Conservation (phyloP, 2,797 vertebrate species). For the Melanotaenia parkinsoni region DNA sequence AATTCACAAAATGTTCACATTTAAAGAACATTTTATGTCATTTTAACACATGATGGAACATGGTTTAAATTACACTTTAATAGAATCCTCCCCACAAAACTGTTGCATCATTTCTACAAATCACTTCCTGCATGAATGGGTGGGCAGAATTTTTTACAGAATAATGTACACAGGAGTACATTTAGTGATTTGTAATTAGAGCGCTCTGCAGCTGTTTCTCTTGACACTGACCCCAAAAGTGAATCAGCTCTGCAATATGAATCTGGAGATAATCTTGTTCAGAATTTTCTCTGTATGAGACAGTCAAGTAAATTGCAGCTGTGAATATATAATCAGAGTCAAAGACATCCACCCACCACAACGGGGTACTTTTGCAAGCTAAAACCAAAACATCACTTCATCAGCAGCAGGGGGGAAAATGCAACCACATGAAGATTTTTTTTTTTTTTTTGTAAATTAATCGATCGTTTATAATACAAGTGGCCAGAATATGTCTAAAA, state of each 20-base stretch:
- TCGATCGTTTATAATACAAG: not conserved
- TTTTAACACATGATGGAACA: not conserved
- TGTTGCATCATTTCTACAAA: not conserved
- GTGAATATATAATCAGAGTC: slow-evolving; percentile 44
- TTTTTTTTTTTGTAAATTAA: not conserved
- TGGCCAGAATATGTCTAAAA: not conserved
- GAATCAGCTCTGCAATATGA: slow-evolving; percentile 31
- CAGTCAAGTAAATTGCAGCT: slow-evolving; percentile 34
- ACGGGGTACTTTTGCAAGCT: slow-evolving; percentile 10
- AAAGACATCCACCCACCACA: slow-evolving; percentile 36
- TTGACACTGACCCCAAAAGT: slow-evolving; percentile 22
- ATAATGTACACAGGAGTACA: not conserved
- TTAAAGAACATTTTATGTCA: not conserved
- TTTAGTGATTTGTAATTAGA: not conserved
- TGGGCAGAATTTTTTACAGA: not conserved
- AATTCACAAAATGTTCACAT: not conserved
- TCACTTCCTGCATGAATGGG: no score
- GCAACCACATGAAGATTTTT: not conserved
- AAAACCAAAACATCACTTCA: slow-evolving; percentile 31
- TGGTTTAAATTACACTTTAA: not conserved
- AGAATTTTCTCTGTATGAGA: slow-evolving; percentile 34
- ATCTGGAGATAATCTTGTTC: slow-evolving; percentile 20
- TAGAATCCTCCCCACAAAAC: no score
- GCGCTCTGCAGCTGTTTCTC: not conserved
- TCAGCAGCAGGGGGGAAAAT: not conserved